These are phyloP conservation scores for Megalurothrips usitatus DNA, from an alignment of 2,888 invertebrate genomes.

Conservation along the genomic window DNA sequence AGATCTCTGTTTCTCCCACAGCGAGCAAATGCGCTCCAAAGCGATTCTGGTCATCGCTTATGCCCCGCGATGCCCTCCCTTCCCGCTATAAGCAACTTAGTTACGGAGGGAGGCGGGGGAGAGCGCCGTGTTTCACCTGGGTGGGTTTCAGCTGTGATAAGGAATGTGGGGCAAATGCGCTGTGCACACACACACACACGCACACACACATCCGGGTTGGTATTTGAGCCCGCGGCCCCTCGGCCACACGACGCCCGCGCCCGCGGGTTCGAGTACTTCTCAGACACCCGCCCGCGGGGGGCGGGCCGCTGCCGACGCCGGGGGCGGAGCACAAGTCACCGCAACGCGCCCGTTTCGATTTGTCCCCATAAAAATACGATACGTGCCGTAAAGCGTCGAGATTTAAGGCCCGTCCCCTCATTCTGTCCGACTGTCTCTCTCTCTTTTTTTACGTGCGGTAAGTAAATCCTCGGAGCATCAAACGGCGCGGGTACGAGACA, in stretches of 20 bases:
- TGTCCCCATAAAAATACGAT: conserved; percentile 20
- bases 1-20: conserved; percentile 26
- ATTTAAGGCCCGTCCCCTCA: background rate
- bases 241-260: background rate
- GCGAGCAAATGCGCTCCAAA: conserved; percentile 18
- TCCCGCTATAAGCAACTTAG: background rate
- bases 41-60: conserved; percentile 11
- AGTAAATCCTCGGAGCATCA: background rate
- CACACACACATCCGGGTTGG: background rate
- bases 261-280: background rate
- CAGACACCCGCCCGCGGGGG: background rate
- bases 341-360: conserved; percentile 19
- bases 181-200: background rate
- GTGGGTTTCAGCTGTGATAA: background rate
- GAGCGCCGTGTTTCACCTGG: too few relatives aligned
- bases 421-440: background rate
- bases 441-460: background rate
- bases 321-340: too few relatives aligned
- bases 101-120: too few relatives aligned
- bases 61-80: background rate
- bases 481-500: background rate
- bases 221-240: background rate
- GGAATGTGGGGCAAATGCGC: background rate
- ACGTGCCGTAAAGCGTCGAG: background rate
- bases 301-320: background rate